A percentile compares a stretch with the other conserved stretches of the same genome.
Conservation (phyloP, 1,140 invertebrate species). For the Neodiprion fabricii region DNA sequence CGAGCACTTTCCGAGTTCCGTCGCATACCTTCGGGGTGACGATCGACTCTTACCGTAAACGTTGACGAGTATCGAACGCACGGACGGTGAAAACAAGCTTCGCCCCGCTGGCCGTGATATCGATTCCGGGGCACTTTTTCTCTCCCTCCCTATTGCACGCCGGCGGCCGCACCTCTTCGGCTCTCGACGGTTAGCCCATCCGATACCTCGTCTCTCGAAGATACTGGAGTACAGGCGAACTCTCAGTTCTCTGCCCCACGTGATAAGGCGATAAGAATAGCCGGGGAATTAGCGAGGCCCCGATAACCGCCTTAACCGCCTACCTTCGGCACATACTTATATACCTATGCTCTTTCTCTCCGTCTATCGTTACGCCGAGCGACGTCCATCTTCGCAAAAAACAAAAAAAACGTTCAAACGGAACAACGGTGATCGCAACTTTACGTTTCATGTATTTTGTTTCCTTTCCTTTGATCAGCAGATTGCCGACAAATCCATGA, state of each 20-base stretch:
- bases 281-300: background rate
- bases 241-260: background rate
- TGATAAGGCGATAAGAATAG: constrained; percentile 5
- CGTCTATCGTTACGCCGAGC: too few species aligned
- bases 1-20: too few species aligned
- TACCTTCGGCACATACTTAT: background rate
- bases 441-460: too few species aligned
- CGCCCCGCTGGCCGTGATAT: background rate
- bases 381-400: too few species aligned
- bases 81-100: too few species aligned
- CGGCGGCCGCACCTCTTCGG: too few species aligned
- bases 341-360: too few species aligned
- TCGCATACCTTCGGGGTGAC: background rate
- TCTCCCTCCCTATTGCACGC: background rate
- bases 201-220: background rate
- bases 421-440: too few species aligned
- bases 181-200: background rate
- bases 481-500: too few species aligned
- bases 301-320: background rate
- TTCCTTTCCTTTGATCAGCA: too few species aligned
- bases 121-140: background rate
- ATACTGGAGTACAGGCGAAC: too few species aligned
- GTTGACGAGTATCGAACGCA: background rate
- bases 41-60: background rate
- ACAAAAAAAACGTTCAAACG: too few species aligned